Base-by-base conservation (phyloP, 2,888 invertebrate genomes). In the Spodoptera littoralis region DNA sequence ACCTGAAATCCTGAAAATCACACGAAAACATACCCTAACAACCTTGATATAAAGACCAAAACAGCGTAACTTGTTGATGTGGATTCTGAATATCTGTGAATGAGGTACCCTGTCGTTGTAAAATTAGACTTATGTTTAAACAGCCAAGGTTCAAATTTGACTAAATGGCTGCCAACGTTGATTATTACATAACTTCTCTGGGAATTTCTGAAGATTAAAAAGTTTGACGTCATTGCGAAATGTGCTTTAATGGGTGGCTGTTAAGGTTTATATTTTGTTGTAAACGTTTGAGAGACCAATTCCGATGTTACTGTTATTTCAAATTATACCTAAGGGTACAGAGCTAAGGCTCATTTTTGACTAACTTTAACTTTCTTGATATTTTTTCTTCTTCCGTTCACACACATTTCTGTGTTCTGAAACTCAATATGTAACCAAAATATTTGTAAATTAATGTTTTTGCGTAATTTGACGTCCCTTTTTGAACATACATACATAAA, bases 171-270 rank as follows among this genome's bases (percentile, higher is more conserved):
- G 24, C 12, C 1, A n/a, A 49, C 11, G 70, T 50, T 53, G 64
- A 63, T 63, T 30, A 52, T 63, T 62, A 63, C 53, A 43, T 53
- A 66, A 70, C 52, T 53, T 45, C 24, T 36, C 44, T 36, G 18
- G 42, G 70, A 50, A 1, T 4, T 24, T 70, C 45, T 22, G 30
- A 3, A 54, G 49, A 41, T 12, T 12, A 42, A 70, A 45, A 3
- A 24, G 18, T 13, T 51, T 58, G 51, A 11, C 8, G 44, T 24
- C 46, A 56, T n/a, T 44, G 24, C 11, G 56, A 59, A 63, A 36
- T 36, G 22, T 2, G 49, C 46, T 41, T 48, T 49, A 55, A 43
- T 0, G 0, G 0, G 2, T 22, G 2, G 1, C 24, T 1, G 0
- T 24, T 59, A 73, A 30, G 47, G 73, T 43, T 48, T 27, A 52